Base-by-base conservation (phyloP, 1,140 invertebrate genomes). In the Metaphire vulgaris region DNA sequence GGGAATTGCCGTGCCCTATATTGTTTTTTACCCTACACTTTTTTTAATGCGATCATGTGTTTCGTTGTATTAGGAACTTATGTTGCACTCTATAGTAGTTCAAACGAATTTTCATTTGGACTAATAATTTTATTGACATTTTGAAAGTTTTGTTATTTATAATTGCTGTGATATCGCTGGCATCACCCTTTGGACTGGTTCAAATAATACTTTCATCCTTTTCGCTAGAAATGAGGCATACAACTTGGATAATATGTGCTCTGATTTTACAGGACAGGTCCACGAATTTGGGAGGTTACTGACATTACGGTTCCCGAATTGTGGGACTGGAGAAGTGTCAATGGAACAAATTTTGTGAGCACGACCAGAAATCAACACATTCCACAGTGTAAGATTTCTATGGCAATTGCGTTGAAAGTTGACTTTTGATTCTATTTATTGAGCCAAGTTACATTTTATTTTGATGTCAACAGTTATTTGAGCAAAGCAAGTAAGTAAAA, bases 331-430 rank as follows among this genome's bases (percentile, higher is more conserved):
- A 80, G 88, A 74, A 88, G 88, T 78, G 80, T 88, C 12, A 83
- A 81, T 76, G 87, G 87, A 6, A 81, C 79, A n/a, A 88, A 88
- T 77, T 88, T 83, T 78, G 83, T 80, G 69, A 85, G 83, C 41
- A 83, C 88, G 26, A 88, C 84, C n/a, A 79, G 88, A 68, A 88
- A 88, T 75, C 86, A 87, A 76, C 86, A 87, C 75, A 86, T 87
- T 69, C 86, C 85, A n/a, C 85, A 86, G 74, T 86, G 85, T 85
- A 84, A 80, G 83, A 32, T 28, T 71, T 12, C 12, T 1, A n/a
- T n/a, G n/a, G n/a, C n/a, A n/a, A n/a, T n/a, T n/a, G n/a, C n/a
- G n/a, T n/a, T n/a, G n/a, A n/a, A n/a, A n/a, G n/a, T n/a, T n/a
- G n/a, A n/a, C n/a, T n/a, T n/a, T n/a, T n/a, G n/a, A n/a, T n/a